Evolutionary conservation across 2,797 vertebrate genomes (phyloP), one percentile per base, ranked within the genome.

Genomic region (Clarias platycephalus): DNA sequence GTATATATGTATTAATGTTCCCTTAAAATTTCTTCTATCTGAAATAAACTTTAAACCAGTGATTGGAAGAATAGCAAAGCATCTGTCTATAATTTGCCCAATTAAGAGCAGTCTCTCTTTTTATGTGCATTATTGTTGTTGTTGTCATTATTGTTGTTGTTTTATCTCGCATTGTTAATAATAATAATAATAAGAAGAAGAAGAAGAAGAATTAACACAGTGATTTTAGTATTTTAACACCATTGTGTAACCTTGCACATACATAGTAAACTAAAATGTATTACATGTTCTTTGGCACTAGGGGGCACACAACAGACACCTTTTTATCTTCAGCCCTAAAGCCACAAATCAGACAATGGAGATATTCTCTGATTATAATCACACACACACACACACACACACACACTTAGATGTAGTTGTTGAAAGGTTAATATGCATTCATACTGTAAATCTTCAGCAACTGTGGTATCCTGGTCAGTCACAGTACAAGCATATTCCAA

Each of bases 271-370:
- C 4, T 60, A 4, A 62, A 80, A 15, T 84, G 76, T 55, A 67
- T 68, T 84, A 62, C 31, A 62, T 24, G 1, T 22, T 63, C 64
- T 72, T 80, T 71, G 57, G 20, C 83, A 84, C 76, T 71, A 84
- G 83, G 57, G 66, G 83, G 83, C 75, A 72, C 44, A 70, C 76
- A 44, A 63, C 34, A 62, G 37, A 13, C 10, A 60, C 31, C 3
- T 58, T 15, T 44, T 70, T 24, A 28, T 44, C 31, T 63, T 70
- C 7, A 37, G 49, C 63, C 75, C 31, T 16, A 0, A 28, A 75
- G 26, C 63, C n/a, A 31, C 44, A 80, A 49, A 80, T 5, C 26
- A 53, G 60, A 64, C 77, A 79, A 40, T 22, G 9, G 24, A 16
- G 4, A 66, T 31, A 22, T 64, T 44, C 20, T 40, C 31, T 44